Base-by-base conservation (phyloP, 64 coral and sea anemone genomes). In the Catalaphyllia jardinei region DNA sequence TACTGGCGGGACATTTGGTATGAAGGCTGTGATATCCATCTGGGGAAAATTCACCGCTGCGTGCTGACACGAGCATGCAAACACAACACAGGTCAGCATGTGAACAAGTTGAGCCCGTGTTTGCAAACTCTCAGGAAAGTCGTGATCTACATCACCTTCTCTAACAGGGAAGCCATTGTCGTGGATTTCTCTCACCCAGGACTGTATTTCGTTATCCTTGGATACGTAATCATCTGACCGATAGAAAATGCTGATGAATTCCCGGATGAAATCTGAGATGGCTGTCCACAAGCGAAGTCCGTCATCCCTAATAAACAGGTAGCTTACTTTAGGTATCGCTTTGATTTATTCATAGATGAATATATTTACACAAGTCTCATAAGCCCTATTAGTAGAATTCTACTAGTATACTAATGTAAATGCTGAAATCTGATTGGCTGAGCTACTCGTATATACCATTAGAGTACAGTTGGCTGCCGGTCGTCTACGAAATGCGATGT, bases 11-110 rank as follows among this genome's bases (percentile, higher is more conserved):
- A 89, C 89, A 84, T 98, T 98, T 8, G 95, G 95, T 0, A 98
- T 88, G 63, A 98, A 98, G 28, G 86, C 72, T 29, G 87, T 89
- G 20, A 83, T 76, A 64, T 98, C 95, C 62, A 98, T 28, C 38
- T 98, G 95, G 17, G 88, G 50, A 73, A 92, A 98, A 74, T 98
- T 98, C 0, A 98, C 95, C 14, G 95, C 95, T 35, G 95, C 92
- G 27, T 94, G 92, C 72, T 98, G 95, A 39, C 95, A 94, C 0
- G 95, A 74, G 54, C 95, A 98, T 25, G 78, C 84, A 74, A 98
- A 98, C n/a, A 94, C 54, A 10, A 98, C 46, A 46, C 89, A 92
- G 10, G 92, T 92, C 20, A 98, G 24, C 31, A 94, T 1, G 79
- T 88, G 88, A 11, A 74, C 71, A n/a, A 98, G 89, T 29, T 98